Evolutionary conservation across 2,888 invertebrate species (phyloP), one percentile per base, ranked within the genome.

Genomic region (Netelia fuscicornis): DNA sequence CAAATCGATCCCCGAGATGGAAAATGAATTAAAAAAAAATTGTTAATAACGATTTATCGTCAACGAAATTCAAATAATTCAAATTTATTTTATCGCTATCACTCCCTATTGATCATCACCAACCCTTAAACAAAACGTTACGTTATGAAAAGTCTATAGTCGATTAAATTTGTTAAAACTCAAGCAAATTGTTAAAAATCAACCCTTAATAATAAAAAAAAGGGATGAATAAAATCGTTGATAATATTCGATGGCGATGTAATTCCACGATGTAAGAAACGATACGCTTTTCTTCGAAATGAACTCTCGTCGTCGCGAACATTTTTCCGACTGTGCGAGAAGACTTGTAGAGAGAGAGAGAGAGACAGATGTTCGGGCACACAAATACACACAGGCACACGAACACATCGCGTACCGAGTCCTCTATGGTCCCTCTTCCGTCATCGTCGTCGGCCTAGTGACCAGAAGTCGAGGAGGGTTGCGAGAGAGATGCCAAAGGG

Each of bases 371-470:
- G 48, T 13, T 11, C 10, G 20, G 11, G 9, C 54, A 30, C 42
- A 20, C 52, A 76, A 17, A 60, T 42, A 52, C 20, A 60, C 68
- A 67, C 76, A 42, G 37, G 17, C 17, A 17, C 17, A 17, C 17
- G 17, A 17, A 54, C 76, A 58, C 58, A 44, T 68, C 30, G 78
- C 17, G 62, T 52, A 60, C 11, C 60, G 68, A 77, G 64, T 77
- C 65, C 80, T 83, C 67, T 80, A 54, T 67, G 68, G 74, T 65
- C 56, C 48, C 62, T 58, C 48, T 60, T 74, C 52, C 68, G 56
- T 77, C 70, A 70, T 75, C 74, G 71, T 72, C 82, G 76, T 60
- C 30, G 78, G 78, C 78, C 78, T 70, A 65, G 58, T 75, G 81
- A 79, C 84, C 71, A 67, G 67, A 72, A 25, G 65, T 64, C 52